Base-by-base conservation (phyloP, 2,113 vertebrate species). In the Syngnathoides biaculeatus region DNA sequence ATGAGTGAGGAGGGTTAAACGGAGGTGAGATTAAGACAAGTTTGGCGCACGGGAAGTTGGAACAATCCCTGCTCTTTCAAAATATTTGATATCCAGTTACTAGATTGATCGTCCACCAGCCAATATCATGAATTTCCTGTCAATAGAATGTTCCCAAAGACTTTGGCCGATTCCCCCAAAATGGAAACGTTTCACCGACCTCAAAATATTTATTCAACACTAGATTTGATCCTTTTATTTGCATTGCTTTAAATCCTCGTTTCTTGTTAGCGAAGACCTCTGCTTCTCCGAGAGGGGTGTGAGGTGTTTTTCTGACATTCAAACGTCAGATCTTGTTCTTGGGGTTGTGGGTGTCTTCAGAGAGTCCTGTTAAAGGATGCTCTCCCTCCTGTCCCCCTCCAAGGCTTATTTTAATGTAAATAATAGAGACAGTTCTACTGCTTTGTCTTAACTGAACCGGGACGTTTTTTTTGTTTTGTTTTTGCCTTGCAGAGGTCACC, bases 381-480 rank as follows among this genome's bases (percentile, higher is more conserved):
- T 5, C 30, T 6, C 30, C 30, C 30, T n/a, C n/a, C n/a, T n/a
- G n/a, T n/a, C 69, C 80, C 81, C 75, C 74, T 64, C 81, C 81
- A 84, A 73, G 81, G 86, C 82, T 86, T 87, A 82, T 90, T 89
- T 91, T 90, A 88, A 85, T 86, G 89, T 87, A 91, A 90, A 81
- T 79, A 56, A 13, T 13, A 13, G 82, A 90, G 90, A 88, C 87
- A 83, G 78, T 87, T 87, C 72, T 72, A 57, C 83, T 85, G 83
- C 80, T 84, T 84, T 79, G 79, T 85, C 77, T 24, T 57, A 15
- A 30, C 27, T 79, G 85, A 85, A 90, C 86, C 82, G 87, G 77
- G 71, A 80, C 65, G 74, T 64, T 20, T 75, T 64, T 38, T 30
- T 27, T 17, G 6, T 15, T 57, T 58, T 58, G 10, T 30, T 35